Percentiles rank a stretch among this genome's conserved stretches.
phyloP scores from a whole-genome alignment of 2,113 vertebrate species.

The Tupaia tana region DNA sequence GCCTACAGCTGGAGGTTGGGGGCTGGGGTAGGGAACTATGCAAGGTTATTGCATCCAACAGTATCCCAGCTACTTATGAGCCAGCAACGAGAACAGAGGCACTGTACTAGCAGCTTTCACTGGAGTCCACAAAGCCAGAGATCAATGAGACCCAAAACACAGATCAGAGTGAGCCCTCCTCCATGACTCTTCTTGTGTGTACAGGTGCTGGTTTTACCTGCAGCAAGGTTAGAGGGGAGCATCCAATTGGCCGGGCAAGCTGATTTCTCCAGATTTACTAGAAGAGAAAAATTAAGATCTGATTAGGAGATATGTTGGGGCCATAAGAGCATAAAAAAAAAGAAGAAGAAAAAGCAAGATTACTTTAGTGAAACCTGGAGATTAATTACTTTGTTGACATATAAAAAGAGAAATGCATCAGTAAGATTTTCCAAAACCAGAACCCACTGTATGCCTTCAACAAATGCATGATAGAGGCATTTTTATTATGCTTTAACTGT shows the following conservation, averaged over 20 bases:
- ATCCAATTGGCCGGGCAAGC: neutral
- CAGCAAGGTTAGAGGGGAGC: neutral
- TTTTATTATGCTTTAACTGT: conserved; percentile 65
- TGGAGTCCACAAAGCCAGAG: neutral
- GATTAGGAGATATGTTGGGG: neutral
- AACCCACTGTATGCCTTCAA: neutral
- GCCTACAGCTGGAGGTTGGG: neutral
- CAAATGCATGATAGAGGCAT: neutral
- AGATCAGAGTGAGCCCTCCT: neutral
- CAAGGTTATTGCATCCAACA: neutral
- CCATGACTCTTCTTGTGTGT: neutral
- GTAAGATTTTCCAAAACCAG: neutral
- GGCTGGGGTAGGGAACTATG: neutral
- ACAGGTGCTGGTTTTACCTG: neutral
- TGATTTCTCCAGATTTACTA: neutral
- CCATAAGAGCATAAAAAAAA: neutral
- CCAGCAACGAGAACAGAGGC: neutral
- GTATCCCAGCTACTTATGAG: neutral
- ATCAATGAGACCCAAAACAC: neutral
- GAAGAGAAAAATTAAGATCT: neutral
- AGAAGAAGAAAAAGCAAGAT: neutral
- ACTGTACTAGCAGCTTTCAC: neutral
- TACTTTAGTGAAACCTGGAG: neutral
- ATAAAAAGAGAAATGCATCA: neutral
- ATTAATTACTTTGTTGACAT: conserved; percentile 44